Conservation (phyloP, 2,888 invertebrate species). For the Xanthorhoe spadicearia region DNA sequence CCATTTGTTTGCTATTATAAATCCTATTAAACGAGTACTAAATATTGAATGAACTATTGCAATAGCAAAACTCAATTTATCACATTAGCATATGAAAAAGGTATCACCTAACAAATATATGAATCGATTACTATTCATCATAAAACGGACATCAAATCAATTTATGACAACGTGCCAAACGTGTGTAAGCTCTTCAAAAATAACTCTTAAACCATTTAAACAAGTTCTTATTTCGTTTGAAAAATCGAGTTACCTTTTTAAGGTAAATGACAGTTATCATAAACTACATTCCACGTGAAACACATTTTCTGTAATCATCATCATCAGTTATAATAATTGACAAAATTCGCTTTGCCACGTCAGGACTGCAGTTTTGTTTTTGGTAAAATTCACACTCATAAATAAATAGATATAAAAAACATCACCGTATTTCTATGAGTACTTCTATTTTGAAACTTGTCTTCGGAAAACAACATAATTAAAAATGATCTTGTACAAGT, state of each 20-base stretch:
- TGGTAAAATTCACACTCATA: too few species aligned
- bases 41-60: conserved; percentile 1
- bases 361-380: too few species aligned
- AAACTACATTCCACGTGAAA: too few species aligned
- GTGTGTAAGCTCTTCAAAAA: conserved; percentile 47
- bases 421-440: too few species aligned
- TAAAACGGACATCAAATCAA: conserved; percentile 80
- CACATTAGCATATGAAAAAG: conserved; percentile 79
- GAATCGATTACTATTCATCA: conserved; percentile 72
- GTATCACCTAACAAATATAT: conserved; percentile 59
- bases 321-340: too few species aligned
- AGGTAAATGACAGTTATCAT: conserved; percentile 55
- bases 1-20: not conserved
- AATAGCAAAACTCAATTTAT: conserved; percentile 47
- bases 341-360: too few species aligned
- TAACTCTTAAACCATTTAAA: conserved; percentile 2
- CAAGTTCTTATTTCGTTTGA: conserved; percentile 7
- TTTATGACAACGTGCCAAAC: conserved; percentile 66
- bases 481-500: too few species aligned
- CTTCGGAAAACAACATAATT: too few species aligned
- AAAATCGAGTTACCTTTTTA: conserved; percentile 43
- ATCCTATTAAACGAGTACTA: not conserved
- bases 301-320: too few species aligned
- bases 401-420: too few species aligned
- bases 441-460: too few species aligned